phyloP scores from a whole-genome alignment of 35 echinoderm and acorn worm species.

The Ptychodera flava region DNA sequence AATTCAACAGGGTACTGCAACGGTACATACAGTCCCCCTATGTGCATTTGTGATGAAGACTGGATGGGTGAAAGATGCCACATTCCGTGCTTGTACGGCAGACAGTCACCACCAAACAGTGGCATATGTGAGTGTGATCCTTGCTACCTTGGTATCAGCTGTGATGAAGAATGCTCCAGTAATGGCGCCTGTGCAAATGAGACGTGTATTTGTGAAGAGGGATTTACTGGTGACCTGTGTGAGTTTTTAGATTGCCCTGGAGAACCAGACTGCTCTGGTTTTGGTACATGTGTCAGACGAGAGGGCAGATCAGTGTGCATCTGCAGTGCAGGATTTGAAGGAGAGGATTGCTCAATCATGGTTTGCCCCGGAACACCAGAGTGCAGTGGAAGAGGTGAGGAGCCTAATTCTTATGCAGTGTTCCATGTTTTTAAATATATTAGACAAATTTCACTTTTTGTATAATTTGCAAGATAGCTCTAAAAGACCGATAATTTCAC shows the following conservation, averaged over 20 bases:
- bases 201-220: constrained; percentile 24
- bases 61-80: constrained; percentile 72
- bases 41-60: constrained; percentile 41
- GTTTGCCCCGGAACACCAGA: constrained; percentile 68
- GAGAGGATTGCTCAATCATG: constrained; percentile 60
- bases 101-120: constrained; percentile 28
- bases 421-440: not conserved
- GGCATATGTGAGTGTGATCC: constrained; percentile 52
- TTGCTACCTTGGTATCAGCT: constrained; percentile 59
- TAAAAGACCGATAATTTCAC: no score
- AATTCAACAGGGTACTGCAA: constrained; percentile 36
- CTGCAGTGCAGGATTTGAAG: constrained; percentile 67
- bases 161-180: constrained; percentile 60
- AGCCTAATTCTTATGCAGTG: not conserved
- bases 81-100: constrained; percentile 58
- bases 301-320: constrained; percentile 55
- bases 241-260: constrained; percentile 64
- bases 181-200: constrained; percentile 39
- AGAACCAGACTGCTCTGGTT: constrained; percentile 70
- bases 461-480: no score
- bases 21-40: constrained; percentile 37
- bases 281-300: constrained; percentile 50
- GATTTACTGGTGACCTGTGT: constrained; percentile 56
- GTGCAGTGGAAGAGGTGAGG: constrained; percentile 55
- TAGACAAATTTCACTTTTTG: no score